Evolutionary conservation across 37 sponge, comb jelly and placozoan species (phyloP).

Genomic region (Axinella damicornis): DNA sequence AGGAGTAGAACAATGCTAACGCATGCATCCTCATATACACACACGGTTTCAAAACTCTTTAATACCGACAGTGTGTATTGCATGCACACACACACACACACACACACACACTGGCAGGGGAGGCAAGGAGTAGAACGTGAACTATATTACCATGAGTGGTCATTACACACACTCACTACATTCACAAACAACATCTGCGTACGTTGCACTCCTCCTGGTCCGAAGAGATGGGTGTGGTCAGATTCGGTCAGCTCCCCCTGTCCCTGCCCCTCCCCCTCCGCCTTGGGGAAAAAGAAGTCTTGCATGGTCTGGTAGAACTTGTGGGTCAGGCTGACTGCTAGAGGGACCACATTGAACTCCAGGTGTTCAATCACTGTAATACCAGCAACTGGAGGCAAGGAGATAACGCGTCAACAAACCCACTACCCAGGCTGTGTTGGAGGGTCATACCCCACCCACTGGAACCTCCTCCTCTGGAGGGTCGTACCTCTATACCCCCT

Average conservation of each 20-base stretch:
- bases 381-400: slow-evolving; percentile 84
- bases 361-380: slow-evolving; percentile 94
- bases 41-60: too few relatives aligned
- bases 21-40: too few relatives aligned
- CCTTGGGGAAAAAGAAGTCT: slow-evolving; percentile 90
- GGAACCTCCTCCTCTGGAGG: too few relatives aligned
- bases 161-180: too few relatives aligned
- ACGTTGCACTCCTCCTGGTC: slow-evolving; percentile 53
- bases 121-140: background rate
- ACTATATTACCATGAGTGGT: too few relatives aligned
- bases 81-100: too few relatives aligned
- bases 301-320: slow-evolving; percentile 86
- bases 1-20: background rate
- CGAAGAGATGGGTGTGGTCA: slow-evolving; percentile 70
- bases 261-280: slow-evolving; percentile 26
- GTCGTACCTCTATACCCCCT: too few relatives aligned
- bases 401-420: too few relatives aligned
- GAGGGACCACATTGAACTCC: slow-evolving; percentile 93
- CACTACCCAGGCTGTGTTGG: too few relatives aligned
- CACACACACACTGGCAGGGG: slow-evolving; percentile 5
- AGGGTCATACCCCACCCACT: too few relatives aligned
- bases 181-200: background rate
- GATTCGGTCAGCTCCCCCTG: slow-evolving; percentile 24
- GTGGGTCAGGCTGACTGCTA: slow-evolving; percentile 83
- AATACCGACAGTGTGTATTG: too few relatives aligned